These are phyloP conservation scores for Leucophora obtusa DNA, from an alignment of 2,888 invertebrate species.

Conservation along the genomic window DNA sequence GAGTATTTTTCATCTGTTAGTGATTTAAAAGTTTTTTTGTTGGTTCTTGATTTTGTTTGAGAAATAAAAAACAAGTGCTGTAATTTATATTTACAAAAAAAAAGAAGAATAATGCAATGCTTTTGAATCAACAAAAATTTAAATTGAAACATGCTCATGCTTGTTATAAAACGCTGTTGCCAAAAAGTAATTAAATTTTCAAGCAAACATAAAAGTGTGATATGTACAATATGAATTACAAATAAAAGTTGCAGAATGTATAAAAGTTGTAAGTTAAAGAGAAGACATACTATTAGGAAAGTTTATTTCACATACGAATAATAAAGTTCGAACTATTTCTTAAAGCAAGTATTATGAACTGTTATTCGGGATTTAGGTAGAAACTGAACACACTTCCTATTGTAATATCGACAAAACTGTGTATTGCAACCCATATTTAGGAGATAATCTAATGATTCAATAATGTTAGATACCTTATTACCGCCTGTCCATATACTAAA, in stretches of 20 bases:
- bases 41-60: conserved; percentile 8
- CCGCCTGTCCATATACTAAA: no score
- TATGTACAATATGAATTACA: neutral
- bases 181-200: neutral
- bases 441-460: no score
- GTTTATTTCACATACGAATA: no score
- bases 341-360: no score
- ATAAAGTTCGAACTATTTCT: no score
- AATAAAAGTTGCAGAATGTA: neutral
- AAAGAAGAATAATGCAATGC: neutral
- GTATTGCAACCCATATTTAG: no score
- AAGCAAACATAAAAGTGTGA: neutral
- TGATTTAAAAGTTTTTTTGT: conserved; percentile 18
- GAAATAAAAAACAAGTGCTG: conserved; percentile 14
- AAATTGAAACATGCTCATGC: conserved; percentile 23
- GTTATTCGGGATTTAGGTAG: no score
- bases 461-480: no score
- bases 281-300: no score
- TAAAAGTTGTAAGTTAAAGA: no score
- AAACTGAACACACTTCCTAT: no score
- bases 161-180: neutral
- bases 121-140: conserved; percentile 3
- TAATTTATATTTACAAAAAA: conserved; percentile 18
- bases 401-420: no score
- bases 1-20: conserved; percentile 18